Evolutionary conservation across 2,113 vertebrate species (phyloP).

Genomic region (Mustelus asterias): DNA sequence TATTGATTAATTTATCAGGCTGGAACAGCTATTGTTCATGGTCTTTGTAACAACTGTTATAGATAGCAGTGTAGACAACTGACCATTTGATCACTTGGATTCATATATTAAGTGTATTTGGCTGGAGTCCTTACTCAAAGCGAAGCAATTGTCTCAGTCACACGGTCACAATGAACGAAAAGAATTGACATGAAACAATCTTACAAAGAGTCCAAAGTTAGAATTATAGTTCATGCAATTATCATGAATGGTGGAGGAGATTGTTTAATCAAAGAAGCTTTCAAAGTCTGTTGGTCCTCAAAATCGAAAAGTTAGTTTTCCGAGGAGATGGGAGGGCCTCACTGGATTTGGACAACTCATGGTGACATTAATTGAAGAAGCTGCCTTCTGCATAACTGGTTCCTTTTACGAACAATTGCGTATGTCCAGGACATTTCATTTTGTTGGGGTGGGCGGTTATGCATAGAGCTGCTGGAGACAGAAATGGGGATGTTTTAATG

Average conservation of each 20-base stretch:
- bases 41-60: conserved; percentile 32
- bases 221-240: not conserved
- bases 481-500: not conserved
- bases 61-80: conserved; percentile 27
- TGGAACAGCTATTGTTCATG: conserved; percentile 27
- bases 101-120: conserved; percentile 18
- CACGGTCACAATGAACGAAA: not conserved
- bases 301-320: not conserved
- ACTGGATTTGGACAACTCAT: not conserved
- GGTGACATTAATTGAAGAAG: not conserved
- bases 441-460: not conserved
- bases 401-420: not conserved
- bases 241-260: not conserved
- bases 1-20: conserved; percentile 35
- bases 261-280: not conserved
- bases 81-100: not conserved
- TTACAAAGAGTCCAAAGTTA: not conserved
- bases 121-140: not conserved
- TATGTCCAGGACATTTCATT: not conserved
- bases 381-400: not conserved
- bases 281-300: not conserved
- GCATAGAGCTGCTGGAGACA: not conserved
- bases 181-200: not conserved
- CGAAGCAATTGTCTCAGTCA: not conserved
- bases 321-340: not conserved